These are phyloP conservation scores for Pachyuromys duprasi DNA, from an alignment of 2,797 vertebrate species.

Conservation along the genomic window DNA sequence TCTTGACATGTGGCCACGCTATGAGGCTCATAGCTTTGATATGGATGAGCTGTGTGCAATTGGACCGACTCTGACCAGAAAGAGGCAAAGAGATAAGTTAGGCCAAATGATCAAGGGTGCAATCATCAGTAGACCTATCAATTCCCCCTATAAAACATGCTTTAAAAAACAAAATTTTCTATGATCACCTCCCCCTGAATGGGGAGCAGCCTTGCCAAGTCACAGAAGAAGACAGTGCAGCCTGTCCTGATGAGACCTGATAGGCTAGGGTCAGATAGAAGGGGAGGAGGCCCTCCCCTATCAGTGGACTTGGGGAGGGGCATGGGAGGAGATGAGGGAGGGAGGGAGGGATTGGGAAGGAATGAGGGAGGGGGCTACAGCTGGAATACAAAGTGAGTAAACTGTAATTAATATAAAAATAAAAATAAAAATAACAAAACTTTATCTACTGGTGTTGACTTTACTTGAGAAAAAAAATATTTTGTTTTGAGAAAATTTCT, in stretches of 20 bases:
- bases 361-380: too few relatives aligned
- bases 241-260: too few relatives aligned
- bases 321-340: too few relatives aligned
- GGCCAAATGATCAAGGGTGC: fast-evolving
- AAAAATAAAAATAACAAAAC: background rate
- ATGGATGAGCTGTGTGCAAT: background rate
- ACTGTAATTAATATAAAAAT: background rate
- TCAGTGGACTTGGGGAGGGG: too few relatives aligned
- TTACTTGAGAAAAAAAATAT: background rate
- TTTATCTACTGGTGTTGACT: background rate
- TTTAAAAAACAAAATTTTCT: background rate
- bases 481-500: too few relatives aligned
- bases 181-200: too few relatives aligned
- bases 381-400: too few relatives aligned
- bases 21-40: background rate
- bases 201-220: too few relatives aligned
- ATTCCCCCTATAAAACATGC: background rate
- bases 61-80: background rate
- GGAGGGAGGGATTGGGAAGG: too few relatives aligned
- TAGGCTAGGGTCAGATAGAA: too few relatives aligned
- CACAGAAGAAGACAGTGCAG: too few relatives aligned
- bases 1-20: background rate
- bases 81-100: background rate
- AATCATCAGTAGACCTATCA: background rate
- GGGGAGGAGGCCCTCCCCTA: too few relatives aligned